These are phyloP conservation scores for Cyclophora albipunctata DNA, from an alignment of 2,888 invertebrate species.

Conservation along the genomic window DNA sequence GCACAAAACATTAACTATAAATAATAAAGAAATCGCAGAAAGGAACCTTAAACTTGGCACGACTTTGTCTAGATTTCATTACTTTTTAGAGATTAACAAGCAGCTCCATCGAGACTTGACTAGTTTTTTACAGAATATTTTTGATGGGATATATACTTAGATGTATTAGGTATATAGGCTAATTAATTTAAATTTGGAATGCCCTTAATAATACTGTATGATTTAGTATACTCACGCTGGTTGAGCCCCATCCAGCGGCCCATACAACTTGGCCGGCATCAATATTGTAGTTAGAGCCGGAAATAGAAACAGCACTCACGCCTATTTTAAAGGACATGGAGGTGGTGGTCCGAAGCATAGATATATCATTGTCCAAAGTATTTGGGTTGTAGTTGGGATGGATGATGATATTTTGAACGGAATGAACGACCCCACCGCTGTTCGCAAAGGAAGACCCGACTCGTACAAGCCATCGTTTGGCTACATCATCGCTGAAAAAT, in stretches of 20 bases:
- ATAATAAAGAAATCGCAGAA: too few species aligned
- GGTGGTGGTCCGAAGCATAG: constrained; percentile 25
- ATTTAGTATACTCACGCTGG: constrained; percentile 26
- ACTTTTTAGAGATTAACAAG: too few species aligned
- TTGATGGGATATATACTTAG: too few species aligned
- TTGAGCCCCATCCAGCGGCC: constrained; percentile 47
- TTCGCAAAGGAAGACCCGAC: constrained; percentile 28
- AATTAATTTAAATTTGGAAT: too few species aligned
- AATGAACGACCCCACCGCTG: constrained; percentile 22
- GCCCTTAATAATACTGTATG: too few species aligned
- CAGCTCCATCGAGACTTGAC: too few species aligned
- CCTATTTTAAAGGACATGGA: constrained; percentile 20
- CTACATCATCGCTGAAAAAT: constrained; percentile 10
- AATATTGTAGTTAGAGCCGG: constrained; percentile 36
- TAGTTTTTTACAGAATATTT: too few species aligned
- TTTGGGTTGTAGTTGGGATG: constrained; percentile 8
- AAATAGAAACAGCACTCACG: constrained; percentile 27
- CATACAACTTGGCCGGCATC: constrained; percentile 35
- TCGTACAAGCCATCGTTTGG: constrained; percentile 21
- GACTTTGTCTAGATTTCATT: too few species aligned
- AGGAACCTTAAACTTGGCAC: too few species aligned
- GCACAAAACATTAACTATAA: too few species aligned
- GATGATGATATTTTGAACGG: background rate
- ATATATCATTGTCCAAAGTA: constrained; percentile 32
- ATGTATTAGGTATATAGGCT: too few species aligned